These are phyloP conservation scores for Thamnophis elegans DNA, from an alignment of 2,797 vertebrate species.

Conservation along the genomic window DNA sequence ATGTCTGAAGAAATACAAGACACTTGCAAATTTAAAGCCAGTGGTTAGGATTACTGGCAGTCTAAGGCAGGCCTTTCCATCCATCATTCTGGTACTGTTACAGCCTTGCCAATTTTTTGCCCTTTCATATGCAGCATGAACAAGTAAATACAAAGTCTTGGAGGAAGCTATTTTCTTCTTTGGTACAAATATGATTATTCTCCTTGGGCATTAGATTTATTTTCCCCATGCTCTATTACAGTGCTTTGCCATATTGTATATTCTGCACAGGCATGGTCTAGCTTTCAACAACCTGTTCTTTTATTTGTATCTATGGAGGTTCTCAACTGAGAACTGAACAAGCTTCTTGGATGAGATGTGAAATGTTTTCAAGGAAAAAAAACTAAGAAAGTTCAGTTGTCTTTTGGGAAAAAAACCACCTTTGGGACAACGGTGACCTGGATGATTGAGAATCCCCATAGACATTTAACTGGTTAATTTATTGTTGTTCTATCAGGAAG, in stretches of 20 bases:
- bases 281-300: background rate
- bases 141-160: slow-evolving; percentile 9
- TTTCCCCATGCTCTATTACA: background rate
- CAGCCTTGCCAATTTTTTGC: slow-evolving; percentile 50
- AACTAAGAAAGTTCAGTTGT: background rate
- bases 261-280: background rate
- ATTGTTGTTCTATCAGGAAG: background rate
- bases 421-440: too few relatives aligned
- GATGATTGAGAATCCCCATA: too few relatives aligned
- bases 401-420: too few relatives aligned
- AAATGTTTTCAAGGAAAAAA: background rate
- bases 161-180: slow-evolving; percentile 31
- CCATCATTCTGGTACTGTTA: slow-evolving; percentile 55
- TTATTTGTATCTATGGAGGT: background rate
- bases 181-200: slow-evolving; percentile 1
- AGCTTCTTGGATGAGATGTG: background rate
- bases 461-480: background rate
- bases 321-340: background rate
- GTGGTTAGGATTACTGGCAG: slow-evolving; percentile 15
- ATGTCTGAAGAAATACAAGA: slow-evolving; percentile 53
- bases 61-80: slow-evolving; percentile 46
- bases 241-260: background rate
- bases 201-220: background rate
- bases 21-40: slow-evolving; percentile 48
- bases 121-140: slow-evolving; percentile 32